Conservation (phyloP, 1,140 invertebrate genomes). For the Heliconius himera region DNA sequence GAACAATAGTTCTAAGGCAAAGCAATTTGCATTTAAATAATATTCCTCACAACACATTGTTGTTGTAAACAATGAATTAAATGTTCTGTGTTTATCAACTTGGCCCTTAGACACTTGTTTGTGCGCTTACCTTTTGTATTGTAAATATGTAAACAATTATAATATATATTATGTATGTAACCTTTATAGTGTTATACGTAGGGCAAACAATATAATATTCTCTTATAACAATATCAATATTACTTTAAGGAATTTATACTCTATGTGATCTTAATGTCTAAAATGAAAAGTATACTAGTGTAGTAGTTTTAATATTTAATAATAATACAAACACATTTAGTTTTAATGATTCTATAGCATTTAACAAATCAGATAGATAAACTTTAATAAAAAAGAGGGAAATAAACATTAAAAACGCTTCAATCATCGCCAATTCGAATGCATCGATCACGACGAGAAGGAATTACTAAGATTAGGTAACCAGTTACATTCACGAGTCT, state of each 20-base stretch:
- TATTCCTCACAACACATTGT: constrained; percentile 61
- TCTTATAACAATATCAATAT: not conserved
- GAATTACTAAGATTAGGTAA: constrained; percentile 62
- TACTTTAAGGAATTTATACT: too few species aligned
- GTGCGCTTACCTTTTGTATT: constrained; percentile 40
- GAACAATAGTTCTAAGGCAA: constrained; percentile 42
- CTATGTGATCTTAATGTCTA: too few species aligned
- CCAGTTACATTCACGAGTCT: constrained; percentile 69
- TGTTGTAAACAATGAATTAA: constrained; percentile 68
- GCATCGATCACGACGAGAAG: constrained; percentile 18
- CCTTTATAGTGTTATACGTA: constrained; percentile 13
- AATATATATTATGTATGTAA: constrained; percentile 27
- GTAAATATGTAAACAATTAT: constrained; percentile 44
- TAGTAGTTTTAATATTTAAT: not conserved
- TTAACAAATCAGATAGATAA: not conserved
- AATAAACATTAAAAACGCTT: not conserved
- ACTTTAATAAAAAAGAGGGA: not conserved
- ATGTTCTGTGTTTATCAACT: constrained; percentile 69
- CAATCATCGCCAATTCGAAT: constrained; percentile 1
- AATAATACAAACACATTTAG: not conserved
- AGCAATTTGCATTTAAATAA: constrained; percentile 59
- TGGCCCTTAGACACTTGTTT: constrained; percentile 58
- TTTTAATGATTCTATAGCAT: not conserved
- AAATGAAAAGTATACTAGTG: too few species aligned
- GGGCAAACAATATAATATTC: not conserved